Evolutionary conservation across 2,888 invertebrate genomes (phyloP).

Genomic region (Leptarthrus brevirostris): DNA sequence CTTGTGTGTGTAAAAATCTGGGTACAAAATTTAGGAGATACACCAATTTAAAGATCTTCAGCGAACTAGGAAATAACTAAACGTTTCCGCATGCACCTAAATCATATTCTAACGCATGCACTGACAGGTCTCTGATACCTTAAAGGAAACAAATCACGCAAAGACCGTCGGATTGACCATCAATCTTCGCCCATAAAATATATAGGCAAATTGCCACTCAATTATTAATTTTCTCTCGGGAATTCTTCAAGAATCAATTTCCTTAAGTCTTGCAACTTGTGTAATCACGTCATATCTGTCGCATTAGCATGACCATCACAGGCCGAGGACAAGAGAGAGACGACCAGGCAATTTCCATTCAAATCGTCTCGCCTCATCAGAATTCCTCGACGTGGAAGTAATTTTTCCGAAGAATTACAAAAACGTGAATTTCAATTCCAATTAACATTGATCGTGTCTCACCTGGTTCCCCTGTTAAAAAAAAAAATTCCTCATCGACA

Average conservation of each 20-base stretch:
- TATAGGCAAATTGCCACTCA: background rate
- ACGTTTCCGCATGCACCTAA: too few relatives aligned
- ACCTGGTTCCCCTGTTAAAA: constrained; percentile 16
- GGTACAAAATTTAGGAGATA: too few relatives aligned
- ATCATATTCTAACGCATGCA: too few relatives aligned
- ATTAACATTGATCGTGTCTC: constrained; percentile 20
- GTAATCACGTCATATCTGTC: constrained; percentile 36
- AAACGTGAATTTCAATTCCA: constrained; percentile 43
- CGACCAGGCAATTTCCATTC: background rate
- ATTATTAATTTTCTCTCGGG: constrained; percentile 4
- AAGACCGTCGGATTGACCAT: too few relatives aligned
- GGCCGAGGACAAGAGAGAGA: background rate
- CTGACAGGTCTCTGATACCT: too few relatives aligned
- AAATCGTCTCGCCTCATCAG: constrained; percentile 14
- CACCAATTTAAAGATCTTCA: too few relatives aligned
- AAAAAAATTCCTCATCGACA: constrained; percentile 11
- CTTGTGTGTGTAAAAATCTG: too few relatives aligned
- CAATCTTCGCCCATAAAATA: too few relatives aligned
- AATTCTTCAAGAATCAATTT: constrained; percentile 1
- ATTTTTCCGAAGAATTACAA: constrained; percentile 26
- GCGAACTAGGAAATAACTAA: too few relatives aligned
- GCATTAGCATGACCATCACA: constrained; percentile 4
- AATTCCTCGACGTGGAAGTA: constrained; percentile 10
- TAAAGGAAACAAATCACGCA: too few relatives aligned
- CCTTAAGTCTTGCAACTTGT: background rate